phyloP scores from a whole-genome alignment of 2,888 invertebrate genomes.

The Zygogramma bicolorata region DNA sequence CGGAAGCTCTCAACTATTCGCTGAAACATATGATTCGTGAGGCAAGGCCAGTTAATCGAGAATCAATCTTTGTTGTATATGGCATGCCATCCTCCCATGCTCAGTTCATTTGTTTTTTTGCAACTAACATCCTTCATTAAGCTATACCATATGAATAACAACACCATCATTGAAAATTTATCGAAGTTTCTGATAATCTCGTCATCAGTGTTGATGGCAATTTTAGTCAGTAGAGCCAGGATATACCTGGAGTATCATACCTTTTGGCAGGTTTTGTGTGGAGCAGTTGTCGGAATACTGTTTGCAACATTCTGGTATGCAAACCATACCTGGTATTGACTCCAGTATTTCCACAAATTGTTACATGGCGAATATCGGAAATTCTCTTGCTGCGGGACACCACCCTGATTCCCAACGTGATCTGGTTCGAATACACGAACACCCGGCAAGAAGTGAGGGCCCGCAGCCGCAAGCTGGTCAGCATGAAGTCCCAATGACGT shows the following conservation, averaged over 20 bases:
- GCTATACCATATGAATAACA: conserved; percentile 85
- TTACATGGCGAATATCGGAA: conserved; percentile 87
- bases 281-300: conserved; percentile 78
- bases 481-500: conserved; percentile 87
- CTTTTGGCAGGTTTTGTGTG: conserved; percentile 83
- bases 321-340: conserved; percentile 82
- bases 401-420: conserved; percentile 89
- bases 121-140: conserved; percentile 87
- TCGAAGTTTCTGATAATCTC: conserved; percentile 78
- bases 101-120: conserved; percentile 93
- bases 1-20: conserved; percentile 83
- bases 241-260: conserved; percentile 92
- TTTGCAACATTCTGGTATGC: conserved; percentile 87
- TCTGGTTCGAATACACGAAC: conserved; percentile 95
- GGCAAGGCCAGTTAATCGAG: conserved; percentile 79
- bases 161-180: conserved; percentile 80
- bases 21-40: conserved; percentile 87
- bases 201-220: conserved; percentile 71
- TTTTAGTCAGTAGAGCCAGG: conserved; percentile 77
- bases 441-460: conserved; percentile 86
- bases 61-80: conserved; percentile 79
- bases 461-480: conserved; percentile 83
- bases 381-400: conserved; percentile 88
- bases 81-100: conserved; percentile 94
- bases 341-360: conserved; percentile 86